Base-by-base conservation (phyloP, 2,888 invertebrate genomes). In the Hecatera dysodea region DNA sequence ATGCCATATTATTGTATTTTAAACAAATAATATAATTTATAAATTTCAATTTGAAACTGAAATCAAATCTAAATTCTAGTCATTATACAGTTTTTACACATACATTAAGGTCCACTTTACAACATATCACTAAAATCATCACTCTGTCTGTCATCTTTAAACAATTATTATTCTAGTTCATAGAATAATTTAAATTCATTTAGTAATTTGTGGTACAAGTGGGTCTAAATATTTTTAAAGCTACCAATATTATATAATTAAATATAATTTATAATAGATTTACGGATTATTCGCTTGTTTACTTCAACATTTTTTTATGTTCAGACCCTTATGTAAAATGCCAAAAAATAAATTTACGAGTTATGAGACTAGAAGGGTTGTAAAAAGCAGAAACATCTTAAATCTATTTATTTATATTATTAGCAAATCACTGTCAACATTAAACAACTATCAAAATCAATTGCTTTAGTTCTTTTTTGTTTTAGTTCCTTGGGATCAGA, bases 331-430 rank as follows among this genome's bases (percentile, higher is more conserved):
- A 29, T 52, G 24, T 61, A 67, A 68, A 55, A 46, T 52, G 22
- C 53, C 62, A 62, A 66, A 65, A 74, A 68, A 61, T 22, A 29
- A n/a, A 46, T 56, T 61, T 67, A 12, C n/a, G 9, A 44, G 1
- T 24, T 15, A 59, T 11, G 15, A 65, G 75, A 80, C 80, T 75
- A 80, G 68, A 65, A 56, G 48, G 59, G 59, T 29, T 39, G 36
- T n/a, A 55, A 59, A 59, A 65, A 55, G 57, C 50, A 44, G 29
- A 62, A 74, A 67, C 22, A 57, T 22, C 60, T 24, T 61, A 39
- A 29, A 56, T 57, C 27, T 56, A 48, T n/a, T n/a, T 27, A 57
- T 29, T 48, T 64, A 29, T 36, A 22, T 64, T 39, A 46, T 5
- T 19, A 44, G 42, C 6, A 19, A 44, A 44, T 44, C 7, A 19